Evolutionary conservation across 2,113 vertebrate species (phyloP).

Genomic region (Pseudorasbora parva): DNA sequence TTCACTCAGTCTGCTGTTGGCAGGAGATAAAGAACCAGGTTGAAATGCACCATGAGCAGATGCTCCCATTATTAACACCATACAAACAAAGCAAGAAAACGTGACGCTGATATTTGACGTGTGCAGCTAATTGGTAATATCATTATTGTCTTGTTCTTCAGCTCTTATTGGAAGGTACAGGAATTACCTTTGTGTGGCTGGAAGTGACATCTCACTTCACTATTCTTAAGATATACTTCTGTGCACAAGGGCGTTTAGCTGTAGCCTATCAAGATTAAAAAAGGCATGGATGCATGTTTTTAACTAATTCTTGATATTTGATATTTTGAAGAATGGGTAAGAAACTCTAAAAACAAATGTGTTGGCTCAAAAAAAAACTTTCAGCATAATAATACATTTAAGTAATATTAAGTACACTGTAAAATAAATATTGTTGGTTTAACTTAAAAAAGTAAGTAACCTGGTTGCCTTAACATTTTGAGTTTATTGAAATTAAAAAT

Average conservation of each 20-base stretch:
- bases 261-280: not conserved
- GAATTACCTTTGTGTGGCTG: constrained; percentile 35
- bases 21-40: constrained; percentile 92
- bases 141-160: constrained; percentile 56
- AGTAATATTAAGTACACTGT: too few relatives aligned
- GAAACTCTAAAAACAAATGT: too few relatives aligned
- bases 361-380: too few relatives aligned
- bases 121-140: constrained; percentile 57
- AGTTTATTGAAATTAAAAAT: too few relatives aligned
- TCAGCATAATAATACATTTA: too few relatives aligned
- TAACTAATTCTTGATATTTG: too few relatives aligned
- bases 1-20: constrained; percentile 90
- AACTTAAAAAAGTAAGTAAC: too few relatives aligned
- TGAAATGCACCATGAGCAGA: constrained; percentile 90
- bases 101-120: constrained; percentile 48
- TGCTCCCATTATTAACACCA: constrained; percentile 88
- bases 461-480: too few relatives aligned
- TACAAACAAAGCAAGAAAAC: constrained; percentile 86
- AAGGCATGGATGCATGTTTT: too few relatives aligned
- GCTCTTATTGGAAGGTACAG: constrained; percentile 29
- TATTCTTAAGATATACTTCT: constrained; percentile 24
- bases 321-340: too few relatives aligned
- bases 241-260: not conserved
- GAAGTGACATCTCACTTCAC: constrained; percentile 39
- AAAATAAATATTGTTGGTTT: too few relatives aligned